Evolutionary conservation across 1,140 invertebrate genomes (phyloP), one percentile per base, ranked within the genome.

Genomic region (Globodera rostochiensis): DNA sequence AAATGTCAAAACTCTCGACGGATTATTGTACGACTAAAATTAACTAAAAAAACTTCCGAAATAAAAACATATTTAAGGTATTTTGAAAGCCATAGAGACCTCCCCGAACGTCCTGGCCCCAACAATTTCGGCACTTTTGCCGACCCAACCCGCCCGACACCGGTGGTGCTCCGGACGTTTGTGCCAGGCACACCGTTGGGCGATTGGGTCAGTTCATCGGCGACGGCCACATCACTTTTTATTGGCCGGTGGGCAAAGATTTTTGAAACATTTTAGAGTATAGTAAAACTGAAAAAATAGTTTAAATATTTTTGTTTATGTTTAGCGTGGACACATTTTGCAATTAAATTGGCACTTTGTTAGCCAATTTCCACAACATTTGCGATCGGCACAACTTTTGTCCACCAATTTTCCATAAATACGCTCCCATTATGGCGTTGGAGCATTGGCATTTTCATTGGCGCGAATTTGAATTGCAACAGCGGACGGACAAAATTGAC

Each of bases 391-490:
- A 71, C 69, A 71, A 71, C 11, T 71, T 71, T 19, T 25, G 21
- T 19, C 69, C 69, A 19, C 21, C n/a, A 25, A 21, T 71, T 8
- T 71, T 71, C 21, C 69, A 19, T 9, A 8, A 71, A 71, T 71
- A 71, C 25, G 69, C 69, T 13, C 69, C 69, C 11, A 45, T 71
- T 71, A 71, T 71, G 25, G 69, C 69, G 46, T 19, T 71, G 25
- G 69, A 71, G 69, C 69, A 71, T 47, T 71, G 25, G 69, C 25
- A 71, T 71, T 36, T 47, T 9, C 19, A 45, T 11, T 1, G 46
- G 69, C 25, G 69, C 7, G 69, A 71, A 71, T 71, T 71, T 71
- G 69, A 47, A 36, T 47, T 71, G 69, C 69, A 71, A 71, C n/a
- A 71, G 19, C 25, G 25, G 69, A 60, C 19, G 69, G 69, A 25